Conservation (phyloP, 1,140 invertebrate species). For the Cydia amplana region DNA sequence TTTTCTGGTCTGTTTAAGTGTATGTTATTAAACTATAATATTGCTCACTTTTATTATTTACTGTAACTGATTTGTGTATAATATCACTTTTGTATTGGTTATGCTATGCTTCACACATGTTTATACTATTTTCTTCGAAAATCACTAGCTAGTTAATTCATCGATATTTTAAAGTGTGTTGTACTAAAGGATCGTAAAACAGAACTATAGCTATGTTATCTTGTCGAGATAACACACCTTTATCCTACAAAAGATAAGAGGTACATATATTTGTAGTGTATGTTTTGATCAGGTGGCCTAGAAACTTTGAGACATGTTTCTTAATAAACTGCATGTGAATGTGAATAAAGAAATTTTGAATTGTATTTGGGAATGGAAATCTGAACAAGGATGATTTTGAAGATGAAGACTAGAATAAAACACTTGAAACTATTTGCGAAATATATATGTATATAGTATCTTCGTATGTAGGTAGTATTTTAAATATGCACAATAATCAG, state of each 20-base stretch:
- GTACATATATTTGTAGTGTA: constrained; percentile 56
- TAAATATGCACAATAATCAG: too few relatives aligned
- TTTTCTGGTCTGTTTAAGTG: neutral
- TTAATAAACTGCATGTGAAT: neutral
- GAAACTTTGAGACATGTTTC: constrained; percentile 38
- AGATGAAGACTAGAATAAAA: too few relatives aligned
- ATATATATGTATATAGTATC: too few relatives aligned
- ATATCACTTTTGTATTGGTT: neutral
- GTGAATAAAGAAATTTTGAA: neutral
- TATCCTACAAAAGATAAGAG: constrained; percentile 62
- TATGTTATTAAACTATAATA: neutral
- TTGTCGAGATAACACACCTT: constrained; percentile 60
- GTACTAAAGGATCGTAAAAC: constrained; percentile 23
- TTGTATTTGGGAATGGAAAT: neutral
- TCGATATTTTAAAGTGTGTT: constrained; percentile 11
- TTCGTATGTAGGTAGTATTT: too few relatives aligned
- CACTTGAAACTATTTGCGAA: too few relatives aligned
- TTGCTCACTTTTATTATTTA: neutral
- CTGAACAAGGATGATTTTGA: neutral
- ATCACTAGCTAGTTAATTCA: constrained; percentile 11
- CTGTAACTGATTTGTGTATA: neutral
- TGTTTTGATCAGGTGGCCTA: constrained; percentile 65
- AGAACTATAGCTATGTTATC: constrained; percentile 48
- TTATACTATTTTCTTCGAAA: neutral
- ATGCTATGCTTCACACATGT: neutral